Conservation (phyloP, 2,113 vertebrate species). For the Mola mola region DNA sequence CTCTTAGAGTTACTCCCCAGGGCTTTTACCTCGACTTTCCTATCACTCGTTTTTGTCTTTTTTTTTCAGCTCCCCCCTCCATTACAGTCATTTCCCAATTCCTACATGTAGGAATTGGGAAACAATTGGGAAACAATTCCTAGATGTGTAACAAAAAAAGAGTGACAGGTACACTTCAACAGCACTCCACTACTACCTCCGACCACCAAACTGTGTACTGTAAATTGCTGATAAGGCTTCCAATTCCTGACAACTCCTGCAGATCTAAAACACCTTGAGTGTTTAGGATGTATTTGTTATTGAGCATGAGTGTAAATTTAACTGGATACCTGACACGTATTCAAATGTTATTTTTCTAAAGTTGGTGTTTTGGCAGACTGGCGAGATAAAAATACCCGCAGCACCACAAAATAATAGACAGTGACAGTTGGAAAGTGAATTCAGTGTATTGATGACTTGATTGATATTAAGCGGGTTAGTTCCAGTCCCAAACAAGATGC, state of each 20-base stretch:
- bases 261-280: not conserved
- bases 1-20: constrained; percentile 55
- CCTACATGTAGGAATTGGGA: too few relatives aligned
- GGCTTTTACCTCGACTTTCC: constrained; percentile 45
- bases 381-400: too few relatives aligned
- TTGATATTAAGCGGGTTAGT: too few relatives aligned
- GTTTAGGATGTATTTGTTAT: not conserved
- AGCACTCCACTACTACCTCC: not conserved
- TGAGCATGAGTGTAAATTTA: not conserved
- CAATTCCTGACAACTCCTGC: not conserved
- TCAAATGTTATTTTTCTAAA: not conserved
- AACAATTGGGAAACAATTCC: too few relatives aligned
- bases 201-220: not conserved
- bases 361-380: not conserved
- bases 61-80: constrained; percentile 15
- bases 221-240: not conserved
- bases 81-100: constrained; percentile 34
- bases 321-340: too few relatives aligned
- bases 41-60: constrained; percentile 27
- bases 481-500: too few relatives aligned
- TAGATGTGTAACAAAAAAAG: constrained; percentile 35
- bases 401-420: too few relatives aligned
- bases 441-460: too few relatives aligned
- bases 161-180: too few relatives aligned
- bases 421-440: too few relatives aligned